These are phyloP conservation scores for Drosophila biarmipes DNA, from an alignment of 1,140 invertebrate genomes.

Conservation along the genomic window DNA sequence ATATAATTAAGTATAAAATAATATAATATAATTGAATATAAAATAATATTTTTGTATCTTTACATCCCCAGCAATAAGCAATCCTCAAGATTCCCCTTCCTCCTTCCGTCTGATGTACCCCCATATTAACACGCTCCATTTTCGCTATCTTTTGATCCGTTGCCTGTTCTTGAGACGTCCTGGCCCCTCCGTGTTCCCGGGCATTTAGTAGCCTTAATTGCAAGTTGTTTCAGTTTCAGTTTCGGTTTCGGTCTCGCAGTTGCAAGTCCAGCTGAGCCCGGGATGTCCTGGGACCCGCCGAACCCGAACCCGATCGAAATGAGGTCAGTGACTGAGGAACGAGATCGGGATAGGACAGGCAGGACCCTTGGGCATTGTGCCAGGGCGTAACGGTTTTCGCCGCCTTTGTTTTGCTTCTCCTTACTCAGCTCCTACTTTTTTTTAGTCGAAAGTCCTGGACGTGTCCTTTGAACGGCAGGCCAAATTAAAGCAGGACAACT, in stretches of 20 bases:
- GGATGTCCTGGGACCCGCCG: background rate
- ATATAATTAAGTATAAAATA: no score
- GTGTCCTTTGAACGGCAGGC: slow-evolving; percentile 30
- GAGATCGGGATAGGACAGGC: slow-evolving; percentile 20
- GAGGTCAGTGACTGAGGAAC: slow-evolving; percentile 71
- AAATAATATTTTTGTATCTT: no score
- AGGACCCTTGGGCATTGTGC: slow-evolving; percentile 51
- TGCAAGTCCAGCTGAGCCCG: slow-evolving; percentile 4
- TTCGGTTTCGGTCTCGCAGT: slow-evolving; percentile 30
- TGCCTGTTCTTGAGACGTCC: background rate
- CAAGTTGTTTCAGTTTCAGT: slow-evolving; percentile 31
- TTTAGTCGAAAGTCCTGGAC: slow-evolving; percentile 34
- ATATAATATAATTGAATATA: no score
- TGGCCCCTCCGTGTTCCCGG: background rate
- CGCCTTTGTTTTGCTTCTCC: slow-evolving; percentile 28
- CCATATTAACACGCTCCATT: background rate
- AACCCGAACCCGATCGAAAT: slow-evolving; percentile 61
- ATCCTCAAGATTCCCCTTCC: background rate
- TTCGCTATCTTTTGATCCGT: slow-evolving; percentile 2
- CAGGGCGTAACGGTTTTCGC: slow-evolving; percentile 51
- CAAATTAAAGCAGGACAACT: slow-evolving; percentile 42
- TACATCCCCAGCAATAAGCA: background rate
- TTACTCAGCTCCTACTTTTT: slow-evolving; percentile 3
- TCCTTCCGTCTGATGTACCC: background rate
- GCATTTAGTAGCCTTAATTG: slow-evolving; percentile 23